Evolutionary conservation across 2,888 invertebrate genomes (phyloP).

Genomic region (Aleiodes alternator): DNA sequence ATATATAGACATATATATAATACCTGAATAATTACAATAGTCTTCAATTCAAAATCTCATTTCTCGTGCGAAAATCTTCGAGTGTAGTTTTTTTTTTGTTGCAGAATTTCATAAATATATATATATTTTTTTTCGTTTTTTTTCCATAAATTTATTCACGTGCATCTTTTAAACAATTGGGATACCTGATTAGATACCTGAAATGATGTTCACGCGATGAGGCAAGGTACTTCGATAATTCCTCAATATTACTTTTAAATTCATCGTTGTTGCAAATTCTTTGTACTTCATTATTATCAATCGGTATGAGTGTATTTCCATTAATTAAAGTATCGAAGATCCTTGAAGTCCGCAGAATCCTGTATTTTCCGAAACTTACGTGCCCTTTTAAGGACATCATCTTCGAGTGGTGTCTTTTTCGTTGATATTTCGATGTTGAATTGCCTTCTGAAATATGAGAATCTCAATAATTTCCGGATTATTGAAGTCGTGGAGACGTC

Average conservation of each 20-base stretch:
- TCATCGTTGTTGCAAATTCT: conserved; percentile 20
- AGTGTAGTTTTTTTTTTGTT: too few species aligned
- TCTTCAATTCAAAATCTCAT: too few species aligned
- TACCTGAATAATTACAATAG: too few species aligned
- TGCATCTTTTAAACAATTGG: conserved; percentile 34
- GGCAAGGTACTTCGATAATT: conserved; percentile 17
- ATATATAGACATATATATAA: too few species aligned
- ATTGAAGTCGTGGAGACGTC: too few species aligned
- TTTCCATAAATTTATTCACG: background rate
- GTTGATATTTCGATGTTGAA: too few species aligned
- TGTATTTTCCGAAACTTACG: conserved; percentile 30
- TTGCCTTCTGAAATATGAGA: too few species aligned
- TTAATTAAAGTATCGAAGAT: conserved; percentile 3
- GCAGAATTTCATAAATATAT: conserved; percentile 3
- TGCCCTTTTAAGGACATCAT: background rate
- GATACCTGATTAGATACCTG: conserved; percentile 43
- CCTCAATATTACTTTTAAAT: conserved; percentile 24
- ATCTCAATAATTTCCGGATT: too few species aligned
- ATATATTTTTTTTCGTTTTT: conserved; percentile 20
- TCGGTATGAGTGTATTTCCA: background rate
- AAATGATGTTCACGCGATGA: conserved; percentile 30
- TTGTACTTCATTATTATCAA: conserved; percentile 19
- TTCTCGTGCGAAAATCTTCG: too few species aligned
- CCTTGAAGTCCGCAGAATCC: background rate
- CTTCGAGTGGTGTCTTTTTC: too few species aligned